Conservation (phyloP, 2,888 invertebrate genomes). For the Lysandra bellargus region DNA sequence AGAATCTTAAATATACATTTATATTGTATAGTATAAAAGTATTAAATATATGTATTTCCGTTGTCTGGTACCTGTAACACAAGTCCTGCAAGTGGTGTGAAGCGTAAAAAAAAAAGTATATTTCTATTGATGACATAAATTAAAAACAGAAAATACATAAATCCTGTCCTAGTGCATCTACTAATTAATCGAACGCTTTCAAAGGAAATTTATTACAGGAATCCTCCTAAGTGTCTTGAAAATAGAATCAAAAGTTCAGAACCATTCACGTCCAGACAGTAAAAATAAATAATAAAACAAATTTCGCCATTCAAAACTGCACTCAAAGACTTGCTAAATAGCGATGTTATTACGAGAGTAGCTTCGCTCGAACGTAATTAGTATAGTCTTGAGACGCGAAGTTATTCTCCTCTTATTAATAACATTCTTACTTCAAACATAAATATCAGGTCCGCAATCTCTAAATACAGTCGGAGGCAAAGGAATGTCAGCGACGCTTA, state of each 20-base stretch:
- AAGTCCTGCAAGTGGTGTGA: too few relatives aligned
- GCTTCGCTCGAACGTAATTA: slow-evolving; percentile 47
- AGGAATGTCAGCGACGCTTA: slow-evolving; percentile 40
- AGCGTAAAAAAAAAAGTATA: neutral
- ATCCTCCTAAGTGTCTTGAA: slow-evolving; percentile 18
- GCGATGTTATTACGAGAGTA: slow-evolving; percentile 42
- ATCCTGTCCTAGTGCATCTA: neutral
- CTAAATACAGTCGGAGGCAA: slow-evolving; percentile 41
- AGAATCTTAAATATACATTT: too few relatives aligned
- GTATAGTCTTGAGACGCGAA: slow-evolving; percentile 49
- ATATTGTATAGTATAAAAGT: too few relatives aligned
- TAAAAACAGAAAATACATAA: neutral
- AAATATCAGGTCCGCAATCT: slow-evolving; percentile 43
- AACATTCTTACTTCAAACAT: slow-evolving; percentile 47
- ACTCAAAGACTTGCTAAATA: slow-evolving; percentile 47
- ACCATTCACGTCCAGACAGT: slow-evolving; percentile 40
- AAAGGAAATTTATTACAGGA: neutral
- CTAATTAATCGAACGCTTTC: neutral
- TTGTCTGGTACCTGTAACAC: too few relatives aligned
- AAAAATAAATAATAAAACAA: slow-evolving; percentile 39
- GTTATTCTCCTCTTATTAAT: slow-evolving; percentile 47
- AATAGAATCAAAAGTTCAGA: slow-evolving; percentile 21
- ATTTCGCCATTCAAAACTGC: slow-evolving; percentile 39
- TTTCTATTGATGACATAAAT: neutral
- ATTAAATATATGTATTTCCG: too few relatives aligned